Conservation (phyloP, 2,797 vertebrate genomes). For the Cephalopachus bancanus region DNA sequence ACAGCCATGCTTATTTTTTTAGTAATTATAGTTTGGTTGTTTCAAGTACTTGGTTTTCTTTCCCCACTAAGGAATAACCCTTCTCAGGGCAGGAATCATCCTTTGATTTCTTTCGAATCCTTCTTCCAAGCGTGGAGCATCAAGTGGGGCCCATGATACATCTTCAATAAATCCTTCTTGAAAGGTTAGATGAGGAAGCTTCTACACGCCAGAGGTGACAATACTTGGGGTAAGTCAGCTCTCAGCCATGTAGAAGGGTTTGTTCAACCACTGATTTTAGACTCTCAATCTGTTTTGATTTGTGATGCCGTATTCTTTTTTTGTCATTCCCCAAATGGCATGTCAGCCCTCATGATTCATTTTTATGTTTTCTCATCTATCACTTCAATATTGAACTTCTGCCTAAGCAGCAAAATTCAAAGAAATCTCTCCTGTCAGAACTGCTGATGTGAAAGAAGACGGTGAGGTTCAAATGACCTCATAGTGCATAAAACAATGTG, state of each 20-base stretch:
- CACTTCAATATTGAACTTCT: constrained; percentile 17
- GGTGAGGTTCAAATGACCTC: constrained; percentile 23
- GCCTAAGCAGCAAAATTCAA: constrained; percentile 71
- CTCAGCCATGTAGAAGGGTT: neutral
- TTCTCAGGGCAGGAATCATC: neutral
- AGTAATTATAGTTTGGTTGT: neutral
- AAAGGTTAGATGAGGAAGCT: neutral
- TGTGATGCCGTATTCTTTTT: constrained; percentile 29
- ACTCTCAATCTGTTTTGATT: neutral
- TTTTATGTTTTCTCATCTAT: constrained; percentile 50
- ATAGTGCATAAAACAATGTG: neutral
- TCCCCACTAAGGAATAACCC: neutral
- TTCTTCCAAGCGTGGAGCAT: neutral
- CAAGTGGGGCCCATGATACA: neutral
- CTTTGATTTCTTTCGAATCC: neutral
- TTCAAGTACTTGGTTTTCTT: neutral
- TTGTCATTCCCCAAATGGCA: constrained; percentile 42
- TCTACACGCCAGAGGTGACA: neutral
- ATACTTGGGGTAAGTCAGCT: neutral
- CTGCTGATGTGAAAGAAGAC: constrained; percentile 40
- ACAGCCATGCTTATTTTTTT: neutral
- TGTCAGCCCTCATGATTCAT: constrained; percentile 47
- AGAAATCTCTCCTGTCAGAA: constrained; percentile 53
- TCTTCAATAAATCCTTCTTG: neutral
- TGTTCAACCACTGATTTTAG: neutral